Conservation (phyloP, 2,888 invertebrate species). For the Stramonita haemastoma region DNA sequence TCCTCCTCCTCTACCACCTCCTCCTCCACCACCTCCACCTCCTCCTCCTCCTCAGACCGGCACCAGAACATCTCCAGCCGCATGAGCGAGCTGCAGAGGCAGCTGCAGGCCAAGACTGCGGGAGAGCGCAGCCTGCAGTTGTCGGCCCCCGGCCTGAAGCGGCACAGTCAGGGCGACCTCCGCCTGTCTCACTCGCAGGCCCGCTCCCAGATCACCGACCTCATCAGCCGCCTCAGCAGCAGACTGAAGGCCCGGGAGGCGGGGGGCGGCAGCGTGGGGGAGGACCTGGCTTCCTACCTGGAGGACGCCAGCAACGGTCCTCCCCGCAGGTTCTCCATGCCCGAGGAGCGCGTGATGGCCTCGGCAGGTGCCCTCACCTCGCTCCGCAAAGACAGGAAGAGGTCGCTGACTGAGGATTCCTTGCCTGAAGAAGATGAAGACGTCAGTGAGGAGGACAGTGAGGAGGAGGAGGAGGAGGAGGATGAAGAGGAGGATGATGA, state of each 20-base stretch:
- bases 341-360: slow-evolving; percentile 3
- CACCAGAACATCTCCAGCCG: slow-evolving; percentile 33
- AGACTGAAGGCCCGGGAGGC: slow-evolving; percentile 12
- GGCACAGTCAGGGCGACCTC: slow-evolving; percentile 22
- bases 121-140: background rate
- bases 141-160: background rate
- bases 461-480: background rate
- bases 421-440: background rate
- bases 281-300: background rate
- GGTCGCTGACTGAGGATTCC: background rate
- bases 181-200: background rate
- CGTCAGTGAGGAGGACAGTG: background rate
- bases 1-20: background rate
- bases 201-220: slow-evolving; percentile 8
- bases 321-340: background rate
- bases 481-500: background rate
- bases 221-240: slow-evolving; percentile 32
- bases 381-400: background rate
- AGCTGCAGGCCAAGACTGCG: slow-evolving; percentile 11
- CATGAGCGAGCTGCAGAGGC: slow-evolving; percentile 36
- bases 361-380: background rate
- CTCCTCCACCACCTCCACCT: background rate
- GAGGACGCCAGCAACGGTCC: background rate
- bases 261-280: background rate
- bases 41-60: background rate